Conservation (phyloP, 2,113 vertebrate species). For the Catharus minimus region DNA sequence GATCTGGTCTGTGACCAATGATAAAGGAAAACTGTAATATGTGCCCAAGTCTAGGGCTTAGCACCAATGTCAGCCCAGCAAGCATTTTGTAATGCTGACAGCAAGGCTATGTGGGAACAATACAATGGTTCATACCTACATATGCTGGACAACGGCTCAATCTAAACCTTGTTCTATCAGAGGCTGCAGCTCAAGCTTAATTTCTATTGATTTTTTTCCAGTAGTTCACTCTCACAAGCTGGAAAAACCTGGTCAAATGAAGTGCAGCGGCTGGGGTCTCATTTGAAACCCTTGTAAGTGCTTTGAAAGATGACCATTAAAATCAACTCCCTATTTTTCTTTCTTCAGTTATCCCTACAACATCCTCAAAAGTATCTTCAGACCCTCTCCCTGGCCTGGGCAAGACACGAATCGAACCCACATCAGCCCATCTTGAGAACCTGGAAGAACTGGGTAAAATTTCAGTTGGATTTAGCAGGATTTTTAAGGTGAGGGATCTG, state of each 20-base stretch:
- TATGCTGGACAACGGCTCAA: not conserved
- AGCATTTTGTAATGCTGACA: not conserved
- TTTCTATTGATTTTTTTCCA: not conserved
- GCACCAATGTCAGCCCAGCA: not conserved
- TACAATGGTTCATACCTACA: not conserved
- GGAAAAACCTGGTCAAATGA: not conserved
- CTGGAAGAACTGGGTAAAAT: not conserved
- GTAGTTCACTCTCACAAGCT: not conserved
- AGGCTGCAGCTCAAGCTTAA: not conserved
- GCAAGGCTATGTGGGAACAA: not conserved
- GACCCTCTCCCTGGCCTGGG: not conserved
- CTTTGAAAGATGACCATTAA: not conserved
- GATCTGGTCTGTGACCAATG: not conserved
- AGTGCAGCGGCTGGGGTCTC: not conserved
- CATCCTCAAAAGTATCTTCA: not conserved
- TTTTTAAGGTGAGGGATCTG: not conserved
- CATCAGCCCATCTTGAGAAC: not conserved
- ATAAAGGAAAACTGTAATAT: not conserved
- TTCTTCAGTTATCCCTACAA: not conserved
- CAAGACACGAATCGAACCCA: fast-evolving
- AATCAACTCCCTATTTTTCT: not conserved
- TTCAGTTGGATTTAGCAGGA: not conserved
- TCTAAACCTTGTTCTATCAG: not conserved
- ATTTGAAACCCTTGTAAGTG: not conserved
- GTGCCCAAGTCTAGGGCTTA: not conserved